These are phyloP conservation scores for Sebastes hubbsi DNA, from an alignment of 2,797 vertebrate species.

Conservation along the genomic window DNA sequence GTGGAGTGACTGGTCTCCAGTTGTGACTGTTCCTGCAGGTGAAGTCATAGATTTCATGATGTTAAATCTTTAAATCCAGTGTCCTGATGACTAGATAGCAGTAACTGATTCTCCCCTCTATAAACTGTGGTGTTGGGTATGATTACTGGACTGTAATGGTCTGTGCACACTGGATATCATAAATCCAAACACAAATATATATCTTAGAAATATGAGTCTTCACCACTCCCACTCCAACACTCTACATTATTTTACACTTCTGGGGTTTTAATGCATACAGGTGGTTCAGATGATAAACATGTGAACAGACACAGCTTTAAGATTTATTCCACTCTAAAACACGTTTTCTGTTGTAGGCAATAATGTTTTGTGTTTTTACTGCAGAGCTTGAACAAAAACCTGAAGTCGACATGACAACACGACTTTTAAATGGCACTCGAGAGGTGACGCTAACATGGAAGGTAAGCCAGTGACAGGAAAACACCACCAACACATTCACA, in stretches of 20 bases:
- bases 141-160: too few species aligned
- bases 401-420: conserved; percentile 20
- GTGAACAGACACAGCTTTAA: neutral
- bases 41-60: neutral
- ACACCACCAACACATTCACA: neutral
- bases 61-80: neutral
- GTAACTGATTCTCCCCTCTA: neutral
- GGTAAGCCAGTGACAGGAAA: conserved; percentile 51
- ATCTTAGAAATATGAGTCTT: too few species aligned
- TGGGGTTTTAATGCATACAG: neutral
- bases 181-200: too few species aligned
- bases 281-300: neutral
- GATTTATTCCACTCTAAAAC: neutral
- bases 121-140: neutral
- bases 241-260: neutral
- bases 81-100: neutral
- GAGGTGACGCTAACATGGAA: conserved; percentile 61
- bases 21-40: conserved; percentile 72
- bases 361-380: conserved; percentile 13
- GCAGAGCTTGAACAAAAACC: conserved; percentile 64
- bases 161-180: neutral
- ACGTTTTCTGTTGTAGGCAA: neutral
- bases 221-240: neutral
- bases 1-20: conserved; percentile 79
- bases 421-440: conserved; percentile 30